These are phyloP conservation scores for Napeogenes inachia DNA, from an alignment of 2,888 invertebrate genomes.

Conservation along the genomic window DNA sequence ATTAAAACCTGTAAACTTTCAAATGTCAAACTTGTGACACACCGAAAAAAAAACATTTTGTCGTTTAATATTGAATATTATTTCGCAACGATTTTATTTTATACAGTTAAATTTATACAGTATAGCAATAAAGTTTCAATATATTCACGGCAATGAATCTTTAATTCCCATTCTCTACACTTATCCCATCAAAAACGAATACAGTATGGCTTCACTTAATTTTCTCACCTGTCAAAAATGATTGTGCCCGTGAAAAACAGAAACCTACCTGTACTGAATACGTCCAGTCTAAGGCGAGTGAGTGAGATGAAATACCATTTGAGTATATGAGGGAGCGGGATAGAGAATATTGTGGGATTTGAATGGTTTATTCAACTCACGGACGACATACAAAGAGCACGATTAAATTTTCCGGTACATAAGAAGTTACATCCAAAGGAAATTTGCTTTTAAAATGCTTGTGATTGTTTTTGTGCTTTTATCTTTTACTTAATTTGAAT, in stretches of 20 bases:
- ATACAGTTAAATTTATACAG: neutral
- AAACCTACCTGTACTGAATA: conserved; percentile 46
- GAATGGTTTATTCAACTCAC: conserved; percentile 67
- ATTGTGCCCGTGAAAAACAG: conserved; percentile 47
- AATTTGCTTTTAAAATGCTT: conserved; percentile 42
- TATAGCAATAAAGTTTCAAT: neutral
- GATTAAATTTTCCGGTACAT: conserved; percentile 72
- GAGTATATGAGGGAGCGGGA: conserved; percentile 41
- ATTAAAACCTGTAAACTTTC: too few relatives aligned
- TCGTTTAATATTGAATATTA: too few relatives aligned
- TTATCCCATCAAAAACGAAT: conserved; percentile 25
- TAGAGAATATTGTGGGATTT: conserved; percentile 34
- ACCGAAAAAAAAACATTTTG: too few relatives aligned
- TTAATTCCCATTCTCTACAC: conserved; percentile 27
- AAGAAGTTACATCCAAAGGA: conserved; percentile 55
- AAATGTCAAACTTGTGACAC: too few relatives aligned
- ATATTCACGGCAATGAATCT: conserved; percentile 19
- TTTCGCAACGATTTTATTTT: too few relatives aligned
- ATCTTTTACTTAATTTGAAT: conserved; percentile 11
- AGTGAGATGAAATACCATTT: conserved; percentile 42
- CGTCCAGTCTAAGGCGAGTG: conserved; percentile 44
- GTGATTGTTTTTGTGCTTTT: conserved; percentile 32
- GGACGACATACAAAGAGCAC: conserved; percentile 60
- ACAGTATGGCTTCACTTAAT: conserved; percentile 35
- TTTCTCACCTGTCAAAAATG: conserved; percentile 47